Evolutionary conservation across 1,140 invertebrate species (phyloP), one percentile per base, ranked within the genome.

Genomic region (Drosophila sturtevanti): DNA sequence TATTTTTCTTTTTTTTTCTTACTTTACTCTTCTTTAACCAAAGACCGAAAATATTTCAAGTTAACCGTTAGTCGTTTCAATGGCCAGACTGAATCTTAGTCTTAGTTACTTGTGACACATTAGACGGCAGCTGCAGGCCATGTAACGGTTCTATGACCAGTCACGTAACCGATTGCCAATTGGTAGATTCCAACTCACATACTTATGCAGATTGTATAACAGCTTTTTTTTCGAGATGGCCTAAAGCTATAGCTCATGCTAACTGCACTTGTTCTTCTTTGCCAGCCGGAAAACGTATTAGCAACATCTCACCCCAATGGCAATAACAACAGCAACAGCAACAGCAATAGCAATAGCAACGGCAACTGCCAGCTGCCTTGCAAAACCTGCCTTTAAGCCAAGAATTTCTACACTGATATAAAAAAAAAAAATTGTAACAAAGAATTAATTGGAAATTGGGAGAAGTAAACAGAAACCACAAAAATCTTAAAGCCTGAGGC

Each of bases 191-290:
- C 41, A 48, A 21, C 18, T 18, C 41, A 34, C 38, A 58, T 58
- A 54, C 54, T 65, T 81, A 81, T 87, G 81, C 81, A 85, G 79
- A 85, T 85, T 85, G 74, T 81, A 85, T 81, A 85, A 86, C 81
- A 81, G 74, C 81, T 69, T 63, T 86, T 27, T 69, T 63, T 86
- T 27, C 51, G 41, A 54, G 54, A 56, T 56, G 54, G 51, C 51
- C 51, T 56, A 60, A 41, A n/a, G 38, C 44, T 41, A 18, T 37
- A 48, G 24, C 58, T 63, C 24, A 54, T 77, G 48, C 70, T 78
- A 75, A 66, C 82, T 87, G 81, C 81, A 85, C 78, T 85, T 87
- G 81, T 78, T 85, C 81, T 81, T 48, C 4, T 4, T 24, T 71
- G 37, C 41, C 41, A 48, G 51, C 59, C 72, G 56, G 27, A 31